These are phyloP conservation scores for Pachypanchax playfairii DNA, from an alignment of 2,113 vertebrate genomes.

Conservation along the genomic window DNA sequence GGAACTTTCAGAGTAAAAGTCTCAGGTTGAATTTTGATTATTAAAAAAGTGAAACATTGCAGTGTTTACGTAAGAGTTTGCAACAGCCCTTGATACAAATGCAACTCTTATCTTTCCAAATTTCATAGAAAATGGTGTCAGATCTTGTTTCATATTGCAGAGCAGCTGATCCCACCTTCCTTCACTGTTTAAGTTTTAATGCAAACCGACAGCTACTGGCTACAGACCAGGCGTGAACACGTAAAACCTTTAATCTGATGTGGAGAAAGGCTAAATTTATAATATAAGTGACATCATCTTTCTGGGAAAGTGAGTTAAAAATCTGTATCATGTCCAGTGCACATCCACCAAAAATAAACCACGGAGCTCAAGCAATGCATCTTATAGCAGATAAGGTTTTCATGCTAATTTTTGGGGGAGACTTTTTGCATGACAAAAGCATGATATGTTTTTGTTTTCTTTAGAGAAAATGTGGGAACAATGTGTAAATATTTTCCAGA, in stretches of 20 bases:
- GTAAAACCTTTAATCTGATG: neutral
- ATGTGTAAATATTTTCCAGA: constrained; percentile 44
- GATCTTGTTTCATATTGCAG: constrained; percentile 10
- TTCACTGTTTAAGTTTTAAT: neutral
- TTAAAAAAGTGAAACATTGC: constrained; percentile 14
- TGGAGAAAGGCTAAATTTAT: neutral
- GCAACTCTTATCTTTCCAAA: constrained; percentile 2
- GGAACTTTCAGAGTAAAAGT: constrained; percentile 15
- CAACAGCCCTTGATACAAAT: constrained; percentile 13
- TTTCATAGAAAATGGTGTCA: constrained; percentile 32
- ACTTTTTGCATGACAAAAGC: constrained; percentile 1
- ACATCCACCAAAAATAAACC: neutral
- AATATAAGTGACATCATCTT: neutral
- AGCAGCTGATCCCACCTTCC: neutral
- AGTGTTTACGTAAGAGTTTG: constrained; percentile 31
- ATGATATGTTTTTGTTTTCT: neutral
- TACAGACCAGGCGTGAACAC: neutral
- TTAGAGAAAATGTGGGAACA: constrained; percentile 24
- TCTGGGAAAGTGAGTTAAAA: neutral
- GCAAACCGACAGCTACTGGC: neutral
- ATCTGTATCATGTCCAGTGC: neutral
- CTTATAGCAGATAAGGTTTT: neutral
- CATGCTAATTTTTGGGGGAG: neutral
- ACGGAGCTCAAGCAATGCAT: neutral
- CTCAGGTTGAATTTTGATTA: constrained; percentile 19